Conservation (phyloP, 2,888 invertebrate genomes). For the Nebria salina region DNA sequence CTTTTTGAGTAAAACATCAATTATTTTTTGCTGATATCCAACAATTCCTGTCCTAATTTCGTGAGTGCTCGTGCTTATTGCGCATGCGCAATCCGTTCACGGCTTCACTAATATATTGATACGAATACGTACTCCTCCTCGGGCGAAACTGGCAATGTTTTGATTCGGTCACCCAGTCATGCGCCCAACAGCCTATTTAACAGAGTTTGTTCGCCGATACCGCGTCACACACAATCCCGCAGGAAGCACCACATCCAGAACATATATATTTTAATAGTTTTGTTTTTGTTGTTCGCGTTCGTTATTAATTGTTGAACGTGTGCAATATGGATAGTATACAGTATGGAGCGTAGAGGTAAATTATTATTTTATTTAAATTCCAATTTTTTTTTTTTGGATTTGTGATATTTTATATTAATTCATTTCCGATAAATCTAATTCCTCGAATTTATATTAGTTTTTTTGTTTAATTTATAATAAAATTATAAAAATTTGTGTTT, state of each 20-base stretch:
- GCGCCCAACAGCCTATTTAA: constrained; percentile 19
- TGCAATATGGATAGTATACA: neutral
- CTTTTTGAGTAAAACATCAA: neutral
- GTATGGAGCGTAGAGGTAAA: neutral
- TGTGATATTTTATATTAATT: no score
- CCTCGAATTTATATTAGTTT: no score
- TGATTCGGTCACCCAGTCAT: constrained; percentile 20
- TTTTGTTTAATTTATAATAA: no score
- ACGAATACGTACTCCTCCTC: neutral
- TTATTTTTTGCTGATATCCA: neutral
- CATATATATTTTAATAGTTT: neutral
- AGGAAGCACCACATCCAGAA: neutral
- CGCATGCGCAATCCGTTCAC: neutral
- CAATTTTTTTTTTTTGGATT: neutral
- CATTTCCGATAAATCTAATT: no score
- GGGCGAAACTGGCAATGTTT: constrained; percentile 13
- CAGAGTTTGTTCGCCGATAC: neutral
- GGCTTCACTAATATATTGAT: constrained; percentile 5
- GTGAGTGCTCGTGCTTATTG: neutral
- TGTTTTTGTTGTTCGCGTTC: neutral
- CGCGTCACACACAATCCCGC: neutral
- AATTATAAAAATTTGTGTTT: no score
- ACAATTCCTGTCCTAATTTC: neutral
- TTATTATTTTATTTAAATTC: neutral
- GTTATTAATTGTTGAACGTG: neutral